Conservation (phyloP, 2,888 invertebrate genomes). For the Argyresthia goedartella region DNA sequence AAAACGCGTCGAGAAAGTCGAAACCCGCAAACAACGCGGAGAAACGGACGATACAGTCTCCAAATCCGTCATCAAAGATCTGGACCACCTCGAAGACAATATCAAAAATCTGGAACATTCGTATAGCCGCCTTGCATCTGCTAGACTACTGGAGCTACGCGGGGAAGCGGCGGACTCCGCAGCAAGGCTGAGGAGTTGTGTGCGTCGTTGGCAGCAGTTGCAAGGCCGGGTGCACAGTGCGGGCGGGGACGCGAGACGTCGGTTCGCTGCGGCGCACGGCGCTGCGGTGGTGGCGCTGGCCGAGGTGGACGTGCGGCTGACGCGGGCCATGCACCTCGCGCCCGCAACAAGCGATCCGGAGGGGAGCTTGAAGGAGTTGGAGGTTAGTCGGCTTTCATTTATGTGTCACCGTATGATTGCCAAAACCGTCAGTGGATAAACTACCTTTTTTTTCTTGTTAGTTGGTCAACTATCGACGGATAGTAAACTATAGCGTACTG, state of each 20-base stretch:
- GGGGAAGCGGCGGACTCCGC: constrained; percentile 78
- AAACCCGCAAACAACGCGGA: constrained; percentile 50
- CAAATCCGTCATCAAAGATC: constrained; percentile 64
- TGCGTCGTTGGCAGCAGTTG: constrained; percentile 77
- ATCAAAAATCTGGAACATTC: constrained; percentile 76
- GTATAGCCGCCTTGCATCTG: constrained; percentile 77
- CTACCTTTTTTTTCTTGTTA: too few relatives aligned
- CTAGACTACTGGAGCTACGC: constrained; percentile 73
- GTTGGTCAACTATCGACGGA: too few relatives aligned
- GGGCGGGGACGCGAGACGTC: constrained; percentile 73
- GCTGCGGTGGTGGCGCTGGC: constrained; percentile 78
- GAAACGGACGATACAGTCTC: constrained; percentile 65
- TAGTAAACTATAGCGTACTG: too few relatives aligned
- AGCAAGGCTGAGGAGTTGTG: constrained; percentile 71
- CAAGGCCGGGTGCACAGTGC: constrained; percentile 72
- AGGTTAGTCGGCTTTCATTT: constrained; percentile 36
- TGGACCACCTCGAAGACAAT: constrained; percentile 74
- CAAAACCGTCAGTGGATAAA: too few relatives aligned
- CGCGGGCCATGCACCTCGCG: constrained; percentile 75
- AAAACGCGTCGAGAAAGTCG: constrained; percentile 66
- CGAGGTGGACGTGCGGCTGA: constrained; percentile 79
- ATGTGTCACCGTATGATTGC: not conserved
- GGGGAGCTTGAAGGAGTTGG: constrained; percentile 54
- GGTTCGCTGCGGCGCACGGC: constrained; percentile 80
- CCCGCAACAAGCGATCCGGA: constrained; percentile 51